Percentiles rank a stretch among this genome's conserved stretches.
Conservation (phyloP, 2,888 invertebrate species). For the Drosophila pseudotalamancana region DNA sequence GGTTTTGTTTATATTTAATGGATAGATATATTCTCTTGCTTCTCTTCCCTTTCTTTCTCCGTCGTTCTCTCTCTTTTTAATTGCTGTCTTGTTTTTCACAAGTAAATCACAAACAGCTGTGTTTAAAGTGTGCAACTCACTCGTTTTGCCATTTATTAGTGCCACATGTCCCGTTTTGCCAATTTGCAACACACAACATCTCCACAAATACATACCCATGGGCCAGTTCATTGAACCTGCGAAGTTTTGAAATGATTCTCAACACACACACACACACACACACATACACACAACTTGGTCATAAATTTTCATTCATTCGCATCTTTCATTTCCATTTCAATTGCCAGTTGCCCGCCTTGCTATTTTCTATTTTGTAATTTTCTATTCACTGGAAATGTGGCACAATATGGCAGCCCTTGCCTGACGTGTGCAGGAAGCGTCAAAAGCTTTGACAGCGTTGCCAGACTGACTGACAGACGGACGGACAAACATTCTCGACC, state of each 20-base stretch:
- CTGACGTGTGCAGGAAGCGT: conserved; percentile 57
- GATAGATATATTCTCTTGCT: too few species aligned
- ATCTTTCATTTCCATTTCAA: conserved; percentile 65
- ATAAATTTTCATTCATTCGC: conserved; percentile 58
- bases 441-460: conserved; percentile 30
- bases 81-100: conserved; percentile 52
- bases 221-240: conserved; percentile 43
- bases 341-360: conserved; percentile 45
- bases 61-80: conserved; percentile 34
- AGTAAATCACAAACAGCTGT: conserved; percentile 71
- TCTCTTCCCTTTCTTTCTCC: background rate
- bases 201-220: conserved; percentile 31
- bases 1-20: too few species aligned
- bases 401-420: conserved; percentile 56
- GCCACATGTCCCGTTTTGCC: conserved; percentile 66
- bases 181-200: conserved; percentile 32
- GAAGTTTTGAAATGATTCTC: conserved; percentile 49
- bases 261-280: conserved; percentile 11
- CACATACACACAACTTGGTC: conserved; percentile 24
- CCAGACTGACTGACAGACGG: background rate
- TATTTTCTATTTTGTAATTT: conserved; percentile 27
- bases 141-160: conserved; percentile 55
- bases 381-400: conserved; percentile 69
- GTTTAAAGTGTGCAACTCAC: conserved; percentile 34
- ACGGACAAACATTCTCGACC: background rate